Base-by-base conservation (phyloP, 2,888 invertebrate genomes). In the Drosophila emarginata region DNA sequence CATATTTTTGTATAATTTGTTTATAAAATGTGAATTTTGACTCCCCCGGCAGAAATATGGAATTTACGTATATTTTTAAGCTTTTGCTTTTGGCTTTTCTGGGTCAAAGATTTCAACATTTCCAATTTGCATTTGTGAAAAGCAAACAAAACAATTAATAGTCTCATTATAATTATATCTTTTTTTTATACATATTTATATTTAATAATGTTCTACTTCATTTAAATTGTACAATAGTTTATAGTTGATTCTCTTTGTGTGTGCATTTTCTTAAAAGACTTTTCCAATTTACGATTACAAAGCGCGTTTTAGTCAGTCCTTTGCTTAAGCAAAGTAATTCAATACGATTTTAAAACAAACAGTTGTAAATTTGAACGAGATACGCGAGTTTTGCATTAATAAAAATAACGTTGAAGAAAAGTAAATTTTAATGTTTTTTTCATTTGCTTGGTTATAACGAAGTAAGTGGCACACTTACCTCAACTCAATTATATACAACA, bases 311-410 rank as follows among this genome's bases (percentile, higher is more conserved):
- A 67, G 76, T 82, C 83, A 72, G 61, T 72, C 76, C 51, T 67
- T 56, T 63, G 51, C 28, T 28, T 2, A 26, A 37, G 36, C 60
- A 52, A 59, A 57, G 36, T 56, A 37, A 72, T 75, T 64, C 52
- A 57, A 62, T 78, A 69, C 64, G 63, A 67, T 68, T 76, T 81
- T 28, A 61, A 81, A 79, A 75, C 80, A 72, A n/a, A n/a, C 69
- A 87, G 69, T 79, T 87, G 85, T 82, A 81, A 72, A 67, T 87
- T 71, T 67, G 80, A 45, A 82, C 67, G 61, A 63, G 74, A 71
- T 67, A 74, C 81, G 71, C 51, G 67, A 82, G 69, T 78, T 77
- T 81, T 83, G 79, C 87, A 87, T 81, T 63, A 82, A 83, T 87
- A 85, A 81, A 80, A 62, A 64, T 72, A 68, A 80, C 60, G 79